These are phyloP conservation scores for Threskiornis aethiopicus DNA, from an alignment of 2,797 vertebrate genomes.

Conservation along the genomic window DNA sequence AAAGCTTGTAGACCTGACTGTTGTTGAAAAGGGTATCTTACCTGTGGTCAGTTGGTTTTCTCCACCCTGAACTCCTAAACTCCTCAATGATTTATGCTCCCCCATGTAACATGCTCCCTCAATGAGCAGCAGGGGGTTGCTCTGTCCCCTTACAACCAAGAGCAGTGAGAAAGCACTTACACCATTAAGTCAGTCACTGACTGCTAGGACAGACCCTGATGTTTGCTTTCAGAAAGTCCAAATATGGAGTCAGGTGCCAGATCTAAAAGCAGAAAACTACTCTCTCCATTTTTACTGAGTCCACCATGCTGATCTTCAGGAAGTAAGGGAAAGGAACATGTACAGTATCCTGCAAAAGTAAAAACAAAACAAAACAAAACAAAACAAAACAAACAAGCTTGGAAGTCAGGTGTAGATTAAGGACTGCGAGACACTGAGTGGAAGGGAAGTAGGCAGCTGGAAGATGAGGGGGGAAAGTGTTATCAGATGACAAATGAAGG, in stretches of 20 bases:
- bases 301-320: background rate
- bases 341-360: background rate
- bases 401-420: background rate
- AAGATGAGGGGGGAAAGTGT: background rate
- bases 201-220: background rate
- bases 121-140: background rate
- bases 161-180: background rate
- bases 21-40: background rate
- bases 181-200: background rate
- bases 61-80: background rate
- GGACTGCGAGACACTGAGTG: background rate
- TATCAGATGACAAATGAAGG: background rate
- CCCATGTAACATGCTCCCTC: background rate
- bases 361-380: too few species aligned
- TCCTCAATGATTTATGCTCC: background rate
- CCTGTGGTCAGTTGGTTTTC: background rate
- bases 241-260: background rate
- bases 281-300: background rate
- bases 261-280: background rate
- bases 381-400: background rate
- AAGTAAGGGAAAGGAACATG: background rate
- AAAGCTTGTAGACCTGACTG: background rate
- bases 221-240: background rate
- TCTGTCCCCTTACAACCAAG: background rate
- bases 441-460: background rate